Evolutionary conservation across 1,140 invertebrate species (phyloP).

Genomic region (Zophobas atratus): DNA sequence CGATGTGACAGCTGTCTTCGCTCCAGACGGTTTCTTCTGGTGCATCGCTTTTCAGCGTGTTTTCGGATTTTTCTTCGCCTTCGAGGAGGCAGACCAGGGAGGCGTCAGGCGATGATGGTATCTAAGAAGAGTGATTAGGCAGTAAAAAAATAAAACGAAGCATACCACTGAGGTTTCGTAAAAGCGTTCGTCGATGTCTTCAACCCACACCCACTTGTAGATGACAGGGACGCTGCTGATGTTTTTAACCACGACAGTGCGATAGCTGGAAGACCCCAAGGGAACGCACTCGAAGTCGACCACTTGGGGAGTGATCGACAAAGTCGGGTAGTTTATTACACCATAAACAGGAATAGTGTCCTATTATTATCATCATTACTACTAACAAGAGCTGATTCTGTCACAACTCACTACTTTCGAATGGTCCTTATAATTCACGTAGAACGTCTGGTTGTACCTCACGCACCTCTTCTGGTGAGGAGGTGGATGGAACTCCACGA

Average conservation of each 20-base stretch:
- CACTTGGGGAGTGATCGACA: conserved; percentile 62
- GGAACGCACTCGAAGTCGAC: conserved; percentile 67
- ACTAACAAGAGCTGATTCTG: neutral
- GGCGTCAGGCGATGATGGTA: neutral
- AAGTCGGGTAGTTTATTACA: conserved; percentile 69
- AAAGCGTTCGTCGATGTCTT: conserved; percentile 53
- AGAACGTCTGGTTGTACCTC: conserved; percentile 43
- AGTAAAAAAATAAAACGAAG: neutral
- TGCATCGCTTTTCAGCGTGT: neutral
- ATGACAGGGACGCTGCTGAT: conserved; percentile 67
- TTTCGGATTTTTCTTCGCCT: neutral
- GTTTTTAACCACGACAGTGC: conserved; percentile 67
- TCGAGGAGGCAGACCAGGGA: neutral
- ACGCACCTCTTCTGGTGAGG: conserved; percentile 50
- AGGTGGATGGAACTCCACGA: conserved; percentile 57
- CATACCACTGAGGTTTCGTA: conserved; percentile 14
- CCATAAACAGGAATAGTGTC: conserved; percentile 68
- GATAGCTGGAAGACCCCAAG: conserved; percentile 61
- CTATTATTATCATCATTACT: conserved; percentile 60
- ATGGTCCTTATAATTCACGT: conserved; percentile 58
- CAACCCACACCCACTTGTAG: conserved; percentile 67
- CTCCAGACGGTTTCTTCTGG: neutral
- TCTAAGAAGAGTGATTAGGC: neutral
- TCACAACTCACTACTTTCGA: conserved; percentile 52
- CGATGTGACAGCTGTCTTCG: neutral